Percentiles rank a stretch among this genome's conserved stretches.
Evolutionary conservation across 2,888 invertebrate genomes (phyloP).

Genomic region (Lutraria lutraria): DNA sequence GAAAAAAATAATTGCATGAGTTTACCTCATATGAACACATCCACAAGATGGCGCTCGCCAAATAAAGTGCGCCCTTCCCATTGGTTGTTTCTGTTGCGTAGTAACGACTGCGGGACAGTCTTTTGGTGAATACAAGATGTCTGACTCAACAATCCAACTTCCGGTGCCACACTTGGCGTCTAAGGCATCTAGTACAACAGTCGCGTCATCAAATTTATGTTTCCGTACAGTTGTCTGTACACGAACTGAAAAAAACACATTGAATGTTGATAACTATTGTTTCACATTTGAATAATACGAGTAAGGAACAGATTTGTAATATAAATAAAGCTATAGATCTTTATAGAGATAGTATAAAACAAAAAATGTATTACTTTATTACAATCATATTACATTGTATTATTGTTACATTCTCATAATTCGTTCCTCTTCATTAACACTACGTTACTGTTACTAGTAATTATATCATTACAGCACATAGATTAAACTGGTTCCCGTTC

Average conservation of each 20-base stretch:
- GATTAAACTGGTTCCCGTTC: too few species aligned
- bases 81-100: constrained; percentile 66
- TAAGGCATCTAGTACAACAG: constrained; percentile 48
- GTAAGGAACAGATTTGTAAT: too few species aligned
- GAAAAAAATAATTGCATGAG: too few species aligned
- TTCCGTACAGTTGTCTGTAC: constrained; percentile 57
- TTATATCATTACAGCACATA: too few species aligned
- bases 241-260: constrained; percentile 51
- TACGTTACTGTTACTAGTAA: too few species aligned
- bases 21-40: constrained; percentile 67
- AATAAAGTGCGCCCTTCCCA: constrained; percentile 61
- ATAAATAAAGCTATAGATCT: too few species aligned
- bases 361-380: too few species aligned
- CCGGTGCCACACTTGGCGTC: constrained; percentile 61
- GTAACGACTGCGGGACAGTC: constrained; percentile 64
- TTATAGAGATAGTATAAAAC: too few species aligned
- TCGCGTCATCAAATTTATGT: constrained; percentile 64
- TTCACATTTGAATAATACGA: background rate
- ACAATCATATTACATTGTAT: too few species aligned
- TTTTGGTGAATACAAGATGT: constrained; percentile 56
- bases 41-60: constrained; percentile 67
- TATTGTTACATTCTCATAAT: too few species aligned
- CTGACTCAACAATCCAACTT: constrained; percentile 41
- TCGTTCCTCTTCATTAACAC: too few species aligned
- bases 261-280: too few species aligned